Percentiles rank a stretch among this genome's conserved stretches.
phyloP scores from a whole-genome alignment of 1,140 invertebrate species.

The Trichoplusia ni region DNA sequence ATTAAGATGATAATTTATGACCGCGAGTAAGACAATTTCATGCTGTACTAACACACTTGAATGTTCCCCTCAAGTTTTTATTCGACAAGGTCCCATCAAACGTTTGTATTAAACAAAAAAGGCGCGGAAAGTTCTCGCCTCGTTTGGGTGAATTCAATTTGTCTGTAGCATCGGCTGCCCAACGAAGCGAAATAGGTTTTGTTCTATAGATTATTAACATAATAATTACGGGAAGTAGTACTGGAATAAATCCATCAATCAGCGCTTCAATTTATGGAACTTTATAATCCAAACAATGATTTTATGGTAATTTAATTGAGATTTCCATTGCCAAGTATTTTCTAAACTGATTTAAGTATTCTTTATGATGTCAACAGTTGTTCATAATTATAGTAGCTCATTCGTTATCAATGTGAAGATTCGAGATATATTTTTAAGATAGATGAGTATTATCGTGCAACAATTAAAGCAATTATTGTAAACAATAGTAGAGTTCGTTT shows the following conservation, averaged over 20 bases:
- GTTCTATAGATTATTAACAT: conserved; percentile 39
- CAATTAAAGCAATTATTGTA: too few species aligned
- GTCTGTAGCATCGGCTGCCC: conserved; percentile 23
- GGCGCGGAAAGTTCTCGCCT: conserved; percentile 23
- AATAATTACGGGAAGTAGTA: conserved; percentile 39
- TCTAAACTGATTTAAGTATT: conserved; percentile 8
- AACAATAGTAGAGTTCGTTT: too few species aligned
- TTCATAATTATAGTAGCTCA: background rate
- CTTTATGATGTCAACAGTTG: conserved; percentile 10
- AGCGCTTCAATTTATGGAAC: conserved; percentile 31
- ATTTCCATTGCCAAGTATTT: conserved; percentile 9
- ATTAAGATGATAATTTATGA: conserved; percentile 81
- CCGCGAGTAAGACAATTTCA: conserved; percentile 65
- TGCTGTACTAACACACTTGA: conserved; percentile 35
- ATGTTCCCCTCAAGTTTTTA: conserved; percentile 19
- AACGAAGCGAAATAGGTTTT: conserved; percentile 23
- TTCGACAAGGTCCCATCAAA: background rate
- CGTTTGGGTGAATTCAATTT: conserved; percentile 40
- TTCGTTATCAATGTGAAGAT: background rate
- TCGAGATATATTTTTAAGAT: too few species aligned
- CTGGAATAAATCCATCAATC: conserved; percentile 46
- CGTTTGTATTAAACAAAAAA: conserved; percentile 9
- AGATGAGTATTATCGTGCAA: too few species aligned
- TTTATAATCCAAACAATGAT: conserved; percentile 32
- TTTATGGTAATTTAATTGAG: conserved; percentile 26